These are phyloP conservation scores for Ceryle rudis DNA, from an alignment of 2,797 vertebrate species.

Conservation along the genomic window DNA sequence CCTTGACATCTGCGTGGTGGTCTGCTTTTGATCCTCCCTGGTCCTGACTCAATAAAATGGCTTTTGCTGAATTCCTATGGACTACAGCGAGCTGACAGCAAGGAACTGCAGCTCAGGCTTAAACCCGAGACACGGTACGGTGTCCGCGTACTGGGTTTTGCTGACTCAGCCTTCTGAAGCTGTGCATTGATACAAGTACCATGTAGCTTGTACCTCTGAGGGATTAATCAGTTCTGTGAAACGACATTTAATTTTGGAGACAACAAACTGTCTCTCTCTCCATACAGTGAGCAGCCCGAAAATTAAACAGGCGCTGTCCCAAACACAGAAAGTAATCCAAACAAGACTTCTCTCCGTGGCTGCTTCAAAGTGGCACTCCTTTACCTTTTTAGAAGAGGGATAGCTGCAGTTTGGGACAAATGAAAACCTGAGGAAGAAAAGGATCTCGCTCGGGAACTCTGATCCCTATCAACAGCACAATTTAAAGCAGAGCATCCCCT, in stretches of 20 bases:
- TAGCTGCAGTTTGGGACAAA: background rate
- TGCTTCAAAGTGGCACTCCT: background rate
- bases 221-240: background rate
- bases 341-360: background rate
- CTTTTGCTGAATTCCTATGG: background rate
- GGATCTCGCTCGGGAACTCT: background rate
- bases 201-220: background rate
- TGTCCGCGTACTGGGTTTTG: fast-evolving
- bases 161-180: background rate
- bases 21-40: background rate
- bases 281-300: background rate
- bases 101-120: background rate
- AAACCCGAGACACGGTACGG: background rate
- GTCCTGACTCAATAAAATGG: background rate
- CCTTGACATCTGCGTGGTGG: background rate
- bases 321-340: background rate
- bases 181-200: background rate
- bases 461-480: background rate
- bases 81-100: background rate
- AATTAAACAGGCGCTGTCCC: background rate
- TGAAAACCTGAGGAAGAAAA: background rate
- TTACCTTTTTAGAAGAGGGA: background rate
- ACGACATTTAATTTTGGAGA: background rate
- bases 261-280: background rate
- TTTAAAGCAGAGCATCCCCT: background rate